phyloP scores from a whole-genome alignment of 2,888 invertebrate species.

The Metallyticus violacea region DNA sequence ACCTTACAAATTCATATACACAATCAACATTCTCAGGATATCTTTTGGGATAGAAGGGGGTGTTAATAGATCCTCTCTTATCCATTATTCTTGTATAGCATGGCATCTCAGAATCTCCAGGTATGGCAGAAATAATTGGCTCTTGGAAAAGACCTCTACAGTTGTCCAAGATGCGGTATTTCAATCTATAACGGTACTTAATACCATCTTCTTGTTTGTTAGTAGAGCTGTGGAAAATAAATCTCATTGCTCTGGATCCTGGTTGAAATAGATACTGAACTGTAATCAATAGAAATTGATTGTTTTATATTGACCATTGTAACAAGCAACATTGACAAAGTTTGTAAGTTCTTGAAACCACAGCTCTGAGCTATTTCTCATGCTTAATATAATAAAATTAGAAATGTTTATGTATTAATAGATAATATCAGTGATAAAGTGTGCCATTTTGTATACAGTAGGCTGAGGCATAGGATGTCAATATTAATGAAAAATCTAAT shows the following conservation, averaged over 20 bases:
- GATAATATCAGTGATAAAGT: too few species aligned
- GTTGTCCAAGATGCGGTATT: constrained; percentile 37
- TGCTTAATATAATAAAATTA: too few species aligned
- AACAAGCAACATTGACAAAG: too few species aligned
- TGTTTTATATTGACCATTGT: too few species aligned
- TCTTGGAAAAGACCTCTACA: constrained; percentile 39
- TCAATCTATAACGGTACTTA: constrained; percentile 37
- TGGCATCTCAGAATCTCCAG: constrained; percentile 31
- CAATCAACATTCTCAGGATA: constrained; percentile 41
- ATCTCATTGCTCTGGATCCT: constrained; percentile 38
- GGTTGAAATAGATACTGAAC: constrained; percentile 42
- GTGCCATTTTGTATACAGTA: too few species aligned
- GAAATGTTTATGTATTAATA: too few species aligned
- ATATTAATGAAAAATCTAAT: too few species aligned
- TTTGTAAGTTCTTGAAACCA: too few species aligned
- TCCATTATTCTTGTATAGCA: constrained; percentile 42
- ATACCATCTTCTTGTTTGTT: constrained; percentile 11
- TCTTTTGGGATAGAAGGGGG: constrained; percentile 39
- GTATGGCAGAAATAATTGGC: constrained; percentile 24
- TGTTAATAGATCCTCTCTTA: constrained; percentile 40
- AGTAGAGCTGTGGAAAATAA: constrained; percentile 38
- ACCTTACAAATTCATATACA: constrained; percentile 42
- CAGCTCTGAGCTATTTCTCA: too few species aligned
- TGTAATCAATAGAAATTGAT: constrained; percentile 25
- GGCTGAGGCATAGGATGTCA: too few species aligned